phyloP scores from a whole-genome alignment of 2,113 vertebrate species.

The Ifrita kowaldi region DNA sequence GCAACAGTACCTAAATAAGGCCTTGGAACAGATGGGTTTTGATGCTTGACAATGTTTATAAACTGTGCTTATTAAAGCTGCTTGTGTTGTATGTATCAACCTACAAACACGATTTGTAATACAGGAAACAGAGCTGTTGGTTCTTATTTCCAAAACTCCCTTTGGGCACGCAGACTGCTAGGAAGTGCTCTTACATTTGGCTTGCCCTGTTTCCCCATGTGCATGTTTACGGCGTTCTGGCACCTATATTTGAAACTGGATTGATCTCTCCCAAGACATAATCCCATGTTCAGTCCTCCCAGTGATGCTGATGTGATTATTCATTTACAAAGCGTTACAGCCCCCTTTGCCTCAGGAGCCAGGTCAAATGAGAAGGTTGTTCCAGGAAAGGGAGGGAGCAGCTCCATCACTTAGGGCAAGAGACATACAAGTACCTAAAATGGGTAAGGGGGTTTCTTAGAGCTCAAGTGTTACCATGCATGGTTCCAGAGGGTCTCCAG shows the following conservation, averaged over 20 bases:
- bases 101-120: neutral
- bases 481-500: neutral
- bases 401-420: neutral
- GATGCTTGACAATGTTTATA: neutral
- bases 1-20: conserved; percentile 63
- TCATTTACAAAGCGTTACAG: neutral
- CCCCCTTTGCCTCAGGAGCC: neutral
- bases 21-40: neutral
- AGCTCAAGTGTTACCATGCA: neutral
- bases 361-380: neutral
- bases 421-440: neutral
- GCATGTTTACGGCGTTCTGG: accelerated
- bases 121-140: neutral
- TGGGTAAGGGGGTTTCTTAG: neutral
- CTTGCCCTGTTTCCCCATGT: neutral
- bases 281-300: neutral
- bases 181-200: neutral
- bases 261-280: no score
- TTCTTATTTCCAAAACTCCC: neutral
- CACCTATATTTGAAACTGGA: neutral
- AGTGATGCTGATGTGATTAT: neutral
- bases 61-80: neutral
- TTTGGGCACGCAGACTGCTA: accelerated
- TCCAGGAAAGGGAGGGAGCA: neutral
- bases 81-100: neutral